These are phyloP conservation scores for Lordiphosa andalusiaca DNA, from an alignment of 2,888 invertebrate species.

Conservation along the genomic window DNA sequence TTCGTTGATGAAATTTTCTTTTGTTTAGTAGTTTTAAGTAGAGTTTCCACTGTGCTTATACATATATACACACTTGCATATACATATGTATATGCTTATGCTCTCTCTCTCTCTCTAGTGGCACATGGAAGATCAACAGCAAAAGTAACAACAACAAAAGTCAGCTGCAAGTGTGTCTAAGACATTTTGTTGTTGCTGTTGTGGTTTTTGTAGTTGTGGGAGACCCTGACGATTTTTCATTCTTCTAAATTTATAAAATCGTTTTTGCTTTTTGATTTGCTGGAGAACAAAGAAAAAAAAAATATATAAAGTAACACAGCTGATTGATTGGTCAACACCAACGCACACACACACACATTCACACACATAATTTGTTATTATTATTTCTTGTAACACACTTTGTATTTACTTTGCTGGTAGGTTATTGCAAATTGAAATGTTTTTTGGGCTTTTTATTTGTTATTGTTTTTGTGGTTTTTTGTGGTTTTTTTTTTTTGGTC, in stretches of 20 bases:
- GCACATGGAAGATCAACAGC: slow-evolving; percentile 61
- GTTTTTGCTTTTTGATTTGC: not conserved
- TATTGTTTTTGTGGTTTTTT: slow-evolving; percentile 1
- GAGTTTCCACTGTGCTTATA: not conserved
- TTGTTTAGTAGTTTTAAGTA: slow-evolving; percentile 5
- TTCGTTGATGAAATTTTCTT: slow-evolving; percentile 5
- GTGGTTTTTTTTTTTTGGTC: not conserved
- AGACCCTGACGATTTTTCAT: slow-evolving; percentile 10
- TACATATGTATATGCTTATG: slow-evolving; percentile 22
- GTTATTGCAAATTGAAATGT: slow-evolving; percentile 63
- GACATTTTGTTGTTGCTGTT: slow-evolving; percentile 19
- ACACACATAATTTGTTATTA: not conserved
- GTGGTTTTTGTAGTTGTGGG: slow-evolving; percentile 6
- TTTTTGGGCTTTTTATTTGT: not conserved
- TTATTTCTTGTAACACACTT: slow-evolving; percentile 32
- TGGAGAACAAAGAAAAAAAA: slow-evolving; percentile 3
- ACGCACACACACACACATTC: slow-evolving; percentile 9
- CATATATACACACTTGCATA: not conserved
- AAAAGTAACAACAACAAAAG: slow-evolving; percentile 39
- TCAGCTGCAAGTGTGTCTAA: slow-evolving; percentile 53
- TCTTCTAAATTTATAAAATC: slow-evolving; percentile 1
- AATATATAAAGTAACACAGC: not conserved
- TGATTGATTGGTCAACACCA: slow-evolving; percentile 8
- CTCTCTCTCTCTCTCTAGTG: slow-evolving; percentile 51
- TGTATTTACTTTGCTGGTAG: slow-evolving; percentile 50